phyloP scores from a whole-genome alignment of 37 sponge, comb jelly and placozoan species.

The Chondrosia reniformis region DNA sequence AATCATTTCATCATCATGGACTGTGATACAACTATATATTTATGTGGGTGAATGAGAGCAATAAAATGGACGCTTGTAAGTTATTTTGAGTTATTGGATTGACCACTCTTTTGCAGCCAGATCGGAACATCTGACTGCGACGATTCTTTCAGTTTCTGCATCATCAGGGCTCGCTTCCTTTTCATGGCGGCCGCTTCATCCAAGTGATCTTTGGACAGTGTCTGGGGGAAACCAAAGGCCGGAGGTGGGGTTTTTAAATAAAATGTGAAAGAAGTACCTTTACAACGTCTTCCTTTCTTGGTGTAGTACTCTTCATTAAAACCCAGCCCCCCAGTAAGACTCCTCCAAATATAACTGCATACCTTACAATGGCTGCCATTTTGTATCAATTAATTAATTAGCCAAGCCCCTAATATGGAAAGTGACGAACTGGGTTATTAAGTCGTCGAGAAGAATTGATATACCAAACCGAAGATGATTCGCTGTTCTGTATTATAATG shows the following conservation, averaged over 20 bases:
- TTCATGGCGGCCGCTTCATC: background rate
- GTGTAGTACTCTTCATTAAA: constrained; percentile 34
- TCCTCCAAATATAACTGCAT: constrained; percentile 6
- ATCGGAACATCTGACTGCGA: constrained; percentile 29
- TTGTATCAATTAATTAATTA: too few species aligned
- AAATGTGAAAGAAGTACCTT: constrained; percentile 19
- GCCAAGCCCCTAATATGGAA: too few species aligned
- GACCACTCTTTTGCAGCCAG: too few species aligned
- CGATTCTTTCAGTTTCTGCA: constrained; percentile 14
- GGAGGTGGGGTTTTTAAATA: background rate
- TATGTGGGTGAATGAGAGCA: too few species aligned
- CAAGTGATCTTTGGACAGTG: background rate
- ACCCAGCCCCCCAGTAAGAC: constrained; percentile 38
- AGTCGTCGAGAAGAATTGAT: too few species aligned
- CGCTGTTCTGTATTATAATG: too few species aligned
- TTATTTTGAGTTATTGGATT: too few species aligned
- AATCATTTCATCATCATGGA: too few species aligned
- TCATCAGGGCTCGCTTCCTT: background rate
- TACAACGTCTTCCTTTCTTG: constrained; percentile 31
- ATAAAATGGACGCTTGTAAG: too few species aligned
- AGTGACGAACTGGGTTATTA: too few species aligned
- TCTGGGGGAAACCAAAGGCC: background rate
- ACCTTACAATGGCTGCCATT: constrained; percentile 13
- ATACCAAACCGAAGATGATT: too few species aligned
- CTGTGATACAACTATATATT: too few species aligned